Conservation (phyloP, 2,113 vertebrate species). For the Alethe castanea region DNA sequence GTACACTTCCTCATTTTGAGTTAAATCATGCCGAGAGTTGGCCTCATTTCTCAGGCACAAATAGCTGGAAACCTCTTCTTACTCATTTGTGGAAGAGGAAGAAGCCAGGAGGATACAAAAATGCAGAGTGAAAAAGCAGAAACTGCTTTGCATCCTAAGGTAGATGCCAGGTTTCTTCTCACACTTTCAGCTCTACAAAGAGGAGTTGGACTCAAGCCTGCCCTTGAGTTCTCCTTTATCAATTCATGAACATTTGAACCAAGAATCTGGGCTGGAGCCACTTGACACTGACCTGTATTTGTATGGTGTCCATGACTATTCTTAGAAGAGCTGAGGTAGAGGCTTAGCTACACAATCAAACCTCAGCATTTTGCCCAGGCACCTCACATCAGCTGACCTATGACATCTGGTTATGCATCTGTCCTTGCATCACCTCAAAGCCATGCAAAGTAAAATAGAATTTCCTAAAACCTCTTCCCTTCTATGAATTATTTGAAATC, state of each 20-base stretch:
- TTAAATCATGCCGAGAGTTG: background rate
- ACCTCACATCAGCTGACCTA: background rate
- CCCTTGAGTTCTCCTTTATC: too few relatives aligned
- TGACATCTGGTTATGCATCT: background rate
- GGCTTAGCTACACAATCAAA: background rate
- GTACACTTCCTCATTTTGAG: background rate
- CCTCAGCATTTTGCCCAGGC: background rate
- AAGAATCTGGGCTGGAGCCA: background rate
- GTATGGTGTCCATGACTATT: fast-evolving
- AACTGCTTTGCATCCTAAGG: background rate
- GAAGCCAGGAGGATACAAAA: background rate
- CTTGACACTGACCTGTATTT: background rate
- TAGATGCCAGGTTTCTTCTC: background rate
- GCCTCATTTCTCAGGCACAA: background rate
- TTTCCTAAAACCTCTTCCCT: background rate
- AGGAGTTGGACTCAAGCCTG: background rate
- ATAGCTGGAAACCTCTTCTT: background rate
- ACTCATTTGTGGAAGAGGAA: background rate
- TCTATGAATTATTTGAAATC: background rate
- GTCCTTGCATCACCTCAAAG: background rate
- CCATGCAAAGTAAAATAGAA: background rate
- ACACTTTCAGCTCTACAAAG: background rate
- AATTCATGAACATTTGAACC: background rate
- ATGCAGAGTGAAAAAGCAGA: background rate
- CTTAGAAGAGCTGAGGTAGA: background rate